Evolutionary conservation across 1,140 invertebrate genomes (phyloP).

Genomic region (Sitodiplosis mosellana): DNA sequence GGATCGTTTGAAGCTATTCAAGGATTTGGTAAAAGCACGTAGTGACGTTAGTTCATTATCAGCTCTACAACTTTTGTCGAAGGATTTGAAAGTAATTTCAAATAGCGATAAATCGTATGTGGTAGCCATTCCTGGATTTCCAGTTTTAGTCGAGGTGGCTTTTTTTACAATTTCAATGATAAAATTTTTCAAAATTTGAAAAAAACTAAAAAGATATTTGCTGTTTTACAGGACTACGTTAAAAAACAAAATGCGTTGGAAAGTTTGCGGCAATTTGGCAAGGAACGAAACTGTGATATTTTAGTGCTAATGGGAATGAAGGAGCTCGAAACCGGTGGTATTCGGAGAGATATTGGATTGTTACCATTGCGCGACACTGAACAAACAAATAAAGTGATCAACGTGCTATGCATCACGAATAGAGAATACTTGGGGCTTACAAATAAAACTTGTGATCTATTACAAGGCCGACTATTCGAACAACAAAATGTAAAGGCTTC

Average conservation of each 20-base stretch:
- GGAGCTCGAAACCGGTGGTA: slow-evolving; percentile 15
- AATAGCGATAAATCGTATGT: slow-evolving; percentile 9
- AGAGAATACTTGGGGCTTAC: slow-evolving; percentile 9
- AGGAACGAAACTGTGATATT: slow-evolving; percentile 18
- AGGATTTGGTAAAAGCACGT: slow-evolving; percentile 34
- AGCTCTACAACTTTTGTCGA: slow-evolving; percentile 35
- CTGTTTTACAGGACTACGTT: slow-evolving; percentile 28
- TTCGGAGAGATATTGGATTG: slow-evolving; percentile 32
- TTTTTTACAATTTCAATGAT: too few species aligned
- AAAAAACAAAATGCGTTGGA: slow-evolving; percentile 21
- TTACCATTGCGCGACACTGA: slow-evolving; percentile 19
- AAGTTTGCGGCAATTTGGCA: slow-evolving; percentile 28
- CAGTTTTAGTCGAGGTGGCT: slow-evolving; percentile 22
- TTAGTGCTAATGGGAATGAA: slow-evolving; percentile 33
- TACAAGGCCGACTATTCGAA: slow-evolving; percentile 24
- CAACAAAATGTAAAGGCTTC: slow-evolving; percentile 34
- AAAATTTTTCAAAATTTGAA: too few species aligned
- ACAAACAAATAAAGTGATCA: slow-evolving; percentile 9
- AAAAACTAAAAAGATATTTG: too few species aligned
- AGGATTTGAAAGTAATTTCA: slow-evolving; percentile 38
- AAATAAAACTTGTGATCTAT: slow-evolving; percentile 10
- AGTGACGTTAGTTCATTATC: slow-evolving; percentile 33
- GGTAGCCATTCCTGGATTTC: slow-evolving; percentile 32
- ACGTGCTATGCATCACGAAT: slow-evolving; percentile 8
- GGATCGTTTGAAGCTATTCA: slow-evolving; percentile 24